Conservation (phyloP, 30 jellyfish, hydroid and myxozoan species). For the Nemopilema nomurai region DNA sequence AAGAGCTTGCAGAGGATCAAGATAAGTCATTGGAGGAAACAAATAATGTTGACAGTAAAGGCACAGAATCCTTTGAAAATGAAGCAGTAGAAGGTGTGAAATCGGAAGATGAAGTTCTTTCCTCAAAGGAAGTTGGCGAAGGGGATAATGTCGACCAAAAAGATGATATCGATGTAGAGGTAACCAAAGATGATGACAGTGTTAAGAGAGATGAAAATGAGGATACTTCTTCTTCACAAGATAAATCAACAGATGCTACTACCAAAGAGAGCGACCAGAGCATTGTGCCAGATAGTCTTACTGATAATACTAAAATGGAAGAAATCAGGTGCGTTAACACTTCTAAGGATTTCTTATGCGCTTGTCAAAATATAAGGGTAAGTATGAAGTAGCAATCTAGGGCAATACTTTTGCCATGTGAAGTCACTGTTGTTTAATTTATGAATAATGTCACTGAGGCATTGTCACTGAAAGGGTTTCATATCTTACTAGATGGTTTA, state of each 20-base stretch:
- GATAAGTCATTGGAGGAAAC: neutral
- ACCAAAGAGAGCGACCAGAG: neutral
- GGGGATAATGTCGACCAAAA: neutral
- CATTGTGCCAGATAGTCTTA: constrained; percentile 1
- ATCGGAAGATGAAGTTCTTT: neutral
- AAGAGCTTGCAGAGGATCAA: neutral
- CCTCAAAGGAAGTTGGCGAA: neutral
- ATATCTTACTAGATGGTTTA: too few species aligned
- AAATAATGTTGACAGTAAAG: neutral
- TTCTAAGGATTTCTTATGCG: constrained; percentile 1
- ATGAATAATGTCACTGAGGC: too few species aligned
- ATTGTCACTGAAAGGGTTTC: too few species aligned
- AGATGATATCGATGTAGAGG: neutral
- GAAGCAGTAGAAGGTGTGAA: neutral
- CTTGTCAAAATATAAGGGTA: neutral
- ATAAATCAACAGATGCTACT: neutral
- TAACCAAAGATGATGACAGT: neutral
- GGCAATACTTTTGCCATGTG: too few species aligned
- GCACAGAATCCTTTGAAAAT: neutral
- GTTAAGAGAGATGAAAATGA: neutral
- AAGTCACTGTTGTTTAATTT: too few species aligned
- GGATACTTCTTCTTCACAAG: constrained; percentile 6
- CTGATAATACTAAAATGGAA: constrained; percentile 10
- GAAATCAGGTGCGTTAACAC: constrained; percentile 49
- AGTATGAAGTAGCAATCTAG: neutral